Conservation (phyloP, 1,140 invertebrate species). For the Hyphantria cunea region DNA sequence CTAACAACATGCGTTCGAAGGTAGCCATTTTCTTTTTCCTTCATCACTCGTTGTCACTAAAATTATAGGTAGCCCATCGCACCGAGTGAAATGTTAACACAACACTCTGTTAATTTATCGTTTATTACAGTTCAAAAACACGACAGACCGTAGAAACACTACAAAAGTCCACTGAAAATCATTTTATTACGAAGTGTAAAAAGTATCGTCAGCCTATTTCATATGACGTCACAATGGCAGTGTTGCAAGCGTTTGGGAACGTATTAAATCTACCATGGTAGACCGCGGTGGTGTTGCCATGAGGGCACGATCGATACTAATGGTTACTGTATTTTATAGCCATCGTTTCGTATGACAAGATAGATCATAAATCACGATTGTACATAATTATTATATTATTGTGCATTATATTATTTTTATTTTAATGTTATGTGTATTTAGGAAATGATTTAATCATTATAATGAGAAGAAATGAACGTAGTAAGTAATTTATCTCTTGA, state of each 20-base stretch:
- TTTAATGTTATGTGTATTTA: too few species aligned
- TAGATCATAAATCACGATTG: too few species aligned
- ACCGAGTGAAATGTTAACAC: constrained; percentile 53
- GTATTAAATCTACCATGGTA: constrained; percentile 32
- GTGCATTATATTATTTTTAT: too few species aligned
- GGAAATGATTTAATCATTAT: too few species aligned
- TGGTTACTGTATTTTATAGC: not conserved
- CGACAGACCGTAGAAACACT: constrained; percentile 57
- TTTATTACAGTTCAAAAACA: constrained; percentile 58
- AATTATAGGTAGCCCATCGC: constrained; percentile 61
- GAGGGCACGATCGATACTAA: not conserved
- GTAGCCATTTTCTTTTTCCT: constrained; percentile 78
- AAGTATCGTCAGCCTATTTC: constrained; percentile 70
- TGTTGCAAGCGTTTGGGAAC: constrained; percentile 34
- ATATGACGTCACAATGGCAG: constrained; percentile 69
- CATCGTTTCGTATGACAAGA: too few species aligned
- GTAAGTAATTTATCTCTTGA: too few species aligned
- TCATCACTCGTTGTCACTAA: constrained; percentile 70
- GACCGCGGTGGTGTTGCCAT: constrained; percentile 32
- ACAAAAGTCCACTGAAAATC: constrained; percentile 61
- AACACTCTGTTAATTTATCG: constrained; percentile 58
- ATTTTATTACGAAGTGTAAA: constrained; percentile 64
- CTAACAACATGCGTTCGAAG: constrained; percentile 71
- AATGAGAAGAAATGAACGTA: too few species aligned
- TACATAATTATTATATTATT: too few species aligned